Evolutionary conservation across 2,113 vertebrate species (phyloP).

Genomic region (Lipophrys pholis): DNA sequence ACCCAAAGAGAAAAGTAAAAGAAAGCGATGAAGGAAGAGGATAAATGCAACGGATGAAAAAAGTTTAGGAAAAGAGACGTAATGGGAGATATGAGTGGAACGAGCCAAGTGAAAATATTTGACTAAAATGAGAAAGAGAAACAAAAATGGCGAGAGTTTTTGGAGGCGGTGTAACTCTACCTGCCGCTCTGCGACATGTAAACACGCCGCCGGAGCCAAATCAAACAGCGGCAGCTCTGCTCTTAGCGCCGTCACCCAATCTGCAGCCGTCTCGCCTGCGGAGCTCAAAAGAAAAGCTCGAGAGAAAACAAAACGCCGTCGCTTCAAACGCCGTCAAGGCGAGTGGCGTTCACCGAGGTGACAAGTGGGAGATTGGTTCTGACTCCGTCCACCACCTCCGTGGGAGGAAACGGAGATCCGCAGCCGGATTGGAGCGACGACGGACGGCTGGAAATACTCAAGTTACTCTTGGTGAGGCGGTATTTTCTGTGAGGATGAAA

Average conservation of each 20-base stretch:
- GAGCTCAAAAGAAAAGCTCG: not conserved
- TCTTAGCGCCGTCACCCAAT: conserved; percentile 30
- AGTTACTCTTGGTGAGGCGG: not conserved
- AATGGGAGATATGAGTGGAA: not conserved
- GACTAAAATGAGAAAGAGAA: conserved; percentile 29
- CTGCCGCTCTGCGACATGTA: conserved; percentile 10
- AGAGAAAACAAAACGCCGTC: conserved; percentile 1
- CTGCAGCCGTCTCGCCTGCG: conserved; percentile 19
- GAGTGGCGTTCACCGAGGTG: conserved; percentile 16
- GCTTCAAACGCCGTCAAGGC: conserved; percentile 32
- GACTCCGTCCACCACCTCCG: conserved; percentile 6
- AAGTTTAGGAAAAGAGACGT: conserved; percentile 10
- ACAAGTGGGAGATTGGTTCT: conserved; percentile 22
- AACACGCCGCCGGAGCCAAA: conserved; percentile 38
- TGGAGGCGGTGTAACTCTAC: conserved; percentile 43
- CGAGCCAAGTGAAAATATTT: conserved; percentile 39
- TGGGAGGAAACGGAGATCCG: not conserved
- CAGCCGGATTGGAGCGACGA: not conserved
- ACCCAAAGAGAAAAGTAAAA: not conserved
- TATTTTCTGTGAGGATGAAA: too few relatives aligned
- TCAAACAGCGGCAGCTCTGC: conserved; percentile 44
- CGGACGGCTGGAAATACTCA: conserved; percentile 14
- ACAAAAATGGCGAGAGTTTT: conserved; percentile 32
- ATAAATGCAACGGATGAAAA: conserved; percentile 4
- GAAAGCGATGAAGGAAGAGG: not conserved